Conservation (phyloP, 2,888 invertebrate genomes). For the Dexiosoma caninum region DNA sequence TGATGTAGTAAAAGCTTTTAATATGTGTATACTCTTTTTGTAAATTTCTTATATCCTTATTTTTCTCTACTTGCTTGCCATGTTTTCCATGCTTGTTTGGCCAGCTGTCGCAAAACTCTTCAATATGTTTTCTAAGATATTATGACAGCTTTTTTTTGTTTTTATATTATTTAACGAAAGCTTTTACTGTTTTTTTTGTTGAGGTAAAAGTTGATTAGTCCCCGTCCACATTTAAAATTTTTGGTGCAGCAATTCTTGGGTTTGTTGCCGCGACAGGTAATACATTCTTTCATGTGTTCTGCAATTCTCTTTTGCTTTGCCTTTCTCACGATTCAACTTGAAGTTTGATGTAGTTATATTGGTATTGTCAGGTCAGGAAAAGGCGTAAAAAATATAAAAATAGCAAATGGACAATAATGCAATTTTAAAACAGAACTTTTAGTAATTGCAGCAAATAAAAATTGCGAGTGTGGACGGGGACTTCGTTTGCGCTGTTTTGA, state of each 20-base stretch:
- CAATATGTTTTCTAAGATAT: background rate
- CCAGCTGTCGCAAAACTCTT: constrained; percentile 44
- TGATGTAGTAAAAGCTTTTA: constrained; percentile 61
- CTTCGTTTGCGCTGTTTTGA: background rate
- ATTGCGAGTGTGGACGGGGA: too few species aligned
- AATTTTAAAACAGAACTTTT: too few species aligned
- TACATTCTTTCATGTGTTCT: too few species aligned
- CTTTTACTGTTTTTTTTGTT: background rate
- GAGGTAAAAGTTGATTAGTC: constrained; percentile 4
- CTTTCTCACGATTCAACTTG: too few species aligned
- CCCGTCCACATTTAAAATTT: background rate
- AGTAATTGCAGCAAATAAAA: too few species aligned
- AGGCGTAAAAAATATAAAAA: too few species aligned
- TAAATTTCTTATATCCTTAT: background rate
- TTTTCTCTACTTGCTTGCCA: background rate
- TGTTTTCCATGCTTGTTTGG: constrained; percentile 1
- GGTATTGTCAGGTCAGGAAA: too few species aligned
- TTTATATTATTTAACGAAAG: constrained; percentile 49
- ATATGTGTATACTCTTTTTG: constrained; percentile 51
- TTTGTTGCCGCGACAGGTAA: too few species aligned
- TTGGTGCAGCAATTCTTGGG: background rate
- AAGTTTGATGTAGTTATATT: too few species aligned
- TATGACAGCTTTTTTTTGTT: constrained; percentile 22
- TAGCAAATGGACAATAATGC: too few species aligned
- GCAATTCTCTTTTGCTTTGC: too few species aligned